phyloP scores from a whole-genome alignment of 2,797 vertebrate genomes.

The Tympanoctomys barrerae region DNA sequence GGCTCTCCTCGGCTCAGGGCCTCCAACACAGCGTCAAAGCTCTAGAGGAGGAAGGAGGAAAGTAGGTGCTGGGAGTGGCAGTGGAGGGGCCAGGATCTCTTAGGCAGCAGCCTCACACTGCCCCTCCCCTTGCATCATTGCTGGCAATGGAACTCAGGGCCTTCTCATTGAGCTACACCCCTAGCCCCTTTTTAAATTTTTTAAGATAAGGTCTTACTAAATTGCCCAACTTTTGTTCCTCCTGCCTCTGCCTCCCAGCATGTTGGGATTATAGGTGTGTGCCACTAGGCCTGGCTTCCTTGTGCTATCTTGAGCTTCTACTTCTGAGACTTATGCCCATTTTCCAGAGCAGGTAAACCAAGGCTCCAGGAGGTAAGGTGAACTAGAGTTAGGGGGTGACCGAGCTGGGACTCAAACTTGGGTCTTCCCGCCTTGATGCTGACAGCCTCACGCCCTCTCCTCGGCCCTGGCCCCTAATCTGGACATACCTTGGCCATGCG shows the following conservation, averaged over 20 bases:
- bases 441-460: not conserved
- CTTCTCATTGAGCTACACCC: not conserved
- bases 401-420: not conserved
- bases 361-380: not conserved
- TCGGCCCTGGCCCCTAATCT: accelerated
- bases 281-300: not conserved
- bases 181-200: not conserved
- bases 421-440: not conserved
- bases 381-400: not conserved
- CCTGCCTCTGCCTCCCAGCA: not conserved
- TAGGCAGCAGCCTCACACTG: not conserved
- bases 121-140: not conserved
- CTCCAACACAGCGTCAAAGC: slow-evolving; percentile 89
- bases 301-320: not conserved
- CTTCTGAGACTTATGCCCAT: not conserved
- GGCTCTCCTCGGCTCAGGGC: slow-evolving; percentile 89
- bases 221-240: not conserved
- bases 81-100: not conserved
- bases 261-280: not conserved
- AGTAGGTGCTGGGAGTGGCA: not conserved
- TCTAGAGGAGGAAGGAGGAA: slow-evolving; percentile 69
- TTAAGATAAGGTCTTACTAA: not conserved
- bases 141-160: not conserved
- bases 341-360: not conserved
- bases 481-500: slow-evolving; percentile 91